Conservation (phyloP, 2,113 vertebrate species). For the Ahaetulla prasina region DNA sequence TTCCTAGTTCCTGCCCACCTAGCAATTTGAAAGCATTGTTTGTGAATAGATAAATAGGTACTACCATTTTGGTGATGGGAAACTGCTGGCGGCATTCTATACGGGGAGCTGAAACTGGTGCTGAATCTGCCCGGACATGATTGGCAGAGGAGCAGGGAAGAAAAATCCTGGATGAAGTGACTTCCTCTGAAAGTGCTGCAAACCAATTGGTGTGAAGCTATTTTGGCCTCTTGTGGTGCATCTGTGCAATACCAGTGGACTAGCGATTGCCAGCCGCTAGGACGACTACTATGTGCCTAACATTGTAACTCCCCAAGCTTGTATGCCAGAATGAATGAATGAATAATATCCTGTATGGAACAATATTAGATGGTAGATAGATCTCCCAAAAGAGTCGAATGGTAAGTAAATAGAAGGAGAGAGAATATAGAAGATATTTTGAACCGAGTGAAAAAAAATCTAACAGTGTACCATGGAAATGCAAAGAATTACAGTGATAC, state of each 20-base stretch:
- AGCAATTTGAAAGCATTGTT: not conserved
- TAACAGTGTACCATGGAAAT: not conserved
- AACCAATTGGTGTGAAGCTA: not conserved
- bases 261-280: not conserved
- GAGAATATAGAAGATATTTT: not conserved
- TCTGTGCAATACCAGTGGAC: not conserved
- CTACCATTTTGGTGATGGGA: not conserved
- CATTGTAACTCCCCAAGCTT: not conserved
- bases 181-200: not conserved
- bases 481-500: not conserved
- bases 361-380: not conserved
- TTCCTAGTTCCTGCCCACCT: not conserved
- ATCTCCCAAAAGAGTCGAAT: not conserved
- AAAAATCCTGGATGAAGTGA: not conserved
- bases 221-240: not conserved
- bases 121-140: not conserved
- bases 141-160: not conserved
- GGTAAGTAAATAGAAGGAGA: not conserved
- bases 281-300: not conserved
- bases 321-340: not conserved
- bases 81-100: not conserved
- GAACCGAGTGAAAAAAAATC: not conserved
- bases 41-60: not conserved
- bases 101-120: not conserved
- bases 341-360: not conserved